Evolutionary conservation across 2,888 invertebrate species (phyloP), one percentile per base, ranked within the genome.

Genomic region (Conistra vaccinii): DNA sequence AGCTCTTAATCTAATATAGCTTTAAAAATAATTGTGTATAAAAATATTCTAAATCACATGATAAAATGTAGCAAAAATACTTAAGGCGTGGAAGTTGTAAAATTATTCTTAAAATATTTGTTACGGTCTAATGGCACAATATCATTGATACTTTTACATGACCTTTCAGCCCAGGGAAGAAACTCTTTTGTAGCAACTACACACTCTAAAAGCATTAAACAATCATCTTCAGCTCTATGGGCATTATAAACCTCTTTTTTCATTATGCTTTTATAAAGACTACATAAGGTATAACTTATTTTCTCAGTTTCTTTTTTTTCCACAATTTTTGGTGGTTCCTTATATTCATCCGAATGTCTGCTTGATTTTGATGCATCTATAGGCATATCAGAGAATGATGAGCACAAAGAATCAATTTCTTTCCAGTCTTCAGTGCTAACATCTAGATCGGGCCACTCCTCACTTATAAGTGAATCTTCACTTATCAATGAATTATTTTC

Each of bases 151-250:
- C 70, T 77, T 84, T 92, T 92, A 79, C 90, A 92, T 62, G 90
- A 87, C 23, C 73, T 81, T 80, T 96, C 94, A 42, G 93, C 91
- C 97, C 97, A 98, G 1, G 95, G 91, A 1, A 97, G 85, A 91
- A 98, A 98, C 57, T 95, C 92, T 67, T 97, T 97, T 65, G 97
- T 92, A 14, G 96, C 95, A 39, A 97, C 93, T 6, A 97, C 97
- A 89, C 98, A 97, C 83, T 97, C 95, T 20, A 98, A 89, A 68
- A 98, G 93, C 95, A 97, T 97, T 4, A 97, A 83, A 51, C 97
- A 97, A 91, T 98, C 98, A 2, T 92, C 96, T 92, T 98, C 98
- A 2, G 98, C 98, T 82, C 96, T 95, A 90, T 98, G 98, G 0
- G 96, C 94, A 87, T 95, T 91, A 5, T 86, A 63, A 0, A 97